Evolutionary conservation across 2,888 invertebrate species (phyloP).

Genomic region (Iphiclides podalirius): DNA sequence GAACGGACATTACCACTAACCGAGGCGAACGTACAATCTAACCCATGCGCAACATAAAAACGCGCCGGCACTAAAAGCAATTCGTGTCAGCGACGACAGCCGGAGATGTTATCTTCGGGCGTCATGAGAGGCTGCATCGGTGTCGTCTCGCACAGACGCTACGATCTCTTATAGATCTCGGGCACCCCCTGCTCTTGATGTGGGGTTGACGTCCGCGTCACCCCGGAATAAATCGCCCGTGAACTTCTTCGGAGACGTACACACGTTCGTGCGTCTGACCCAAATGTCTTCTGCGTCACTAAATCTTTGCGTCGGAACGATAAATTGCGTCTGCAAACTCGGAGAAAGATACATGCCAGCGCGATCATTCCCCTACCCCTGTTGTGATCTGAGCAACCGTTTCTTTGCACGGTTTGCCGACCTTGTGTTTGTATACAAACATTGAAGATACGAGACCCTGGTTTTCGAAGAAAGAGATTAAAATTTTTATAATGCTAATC

Average conservation of each 20-base stretch:
- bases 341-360: too few relatives aligned
- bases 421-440: too few relatives aligned
- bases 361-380: too few relatives aligned
- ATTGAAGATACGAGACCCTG: too few relatives aligned
- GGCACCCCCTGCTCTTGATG: slow-evolving; percentile 1
- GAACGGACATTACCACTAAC: too few relatives aligned
- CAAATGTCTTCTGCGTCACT: slow-evolving; percentile 5
- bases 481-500: too few relatives aligned
- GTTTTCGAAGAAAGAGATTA: too few relatives aligned
- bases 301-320: slow-evolving; percentile 5
- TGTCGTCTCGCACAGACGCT: background rate
- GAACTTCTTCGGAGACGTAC: slow-evolving; percentile 7
- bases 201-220: slow-evolving; percentile 1
- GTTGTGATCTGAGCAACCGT: too few relatives aligned
- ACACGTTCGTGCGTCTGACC: too few relatives aligned
- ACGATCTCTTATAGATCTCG: background rate
- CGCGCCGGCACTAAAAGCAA: slow-evolving; percentile 6
- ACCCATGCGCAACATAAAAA: too few relatives aligned
- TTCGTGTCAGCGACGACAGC: slow-evolving; percentile 9
- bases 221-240: slow-evolving; percentile 14
- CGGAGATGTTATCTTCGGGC: slow-evolving; percentile 3
- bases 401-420: too few relatives aligned
- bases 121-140: slow-evolving; percentile 3
- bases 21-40: too few relatives aligned
- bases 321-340: background rate